Evolutionary conservation across 2,113 vertebrate species (phyloP).

Genomic region (Mugil cephalus): DNA sequence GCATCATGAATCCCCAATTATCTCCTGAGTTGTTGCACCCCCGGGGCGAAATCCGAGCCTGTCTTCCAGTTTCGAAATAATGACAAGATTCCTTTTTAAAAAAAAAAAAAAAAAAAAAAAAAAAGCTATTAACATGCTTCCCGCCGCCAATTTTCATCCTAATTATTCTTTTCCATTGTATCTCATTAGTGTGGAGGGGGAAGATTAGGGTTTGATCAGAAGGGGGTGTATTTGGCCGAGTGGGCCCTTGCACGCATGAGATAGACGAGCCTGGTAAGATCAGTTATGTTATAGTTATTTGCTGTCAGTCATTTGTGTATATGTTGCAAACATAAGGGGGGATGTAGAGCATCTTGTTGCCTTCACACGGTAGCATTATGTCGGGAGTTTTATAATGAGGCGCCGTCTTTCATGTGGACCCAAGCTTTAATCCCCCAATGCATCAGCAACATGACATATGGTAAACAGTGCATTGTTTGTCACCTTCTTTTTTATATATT

Average conservation of each 20-base stretch:
- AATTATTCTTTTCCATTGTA: slow-evolving; percentile 45
- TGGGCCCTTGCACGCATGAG: slow-evolving; percentile 1
- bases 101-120: too few relatives aligned
- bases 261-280: neutral
- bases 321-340: neutral
- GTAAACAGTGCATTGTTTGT: slow-evolving; percentile 28
- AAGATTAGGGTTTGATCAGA: slow-evolving; percentile 55
- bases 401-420: slow-evolving; percentile 53
- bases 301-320: neutral
- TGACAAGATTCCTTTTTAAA: slow-evolving; percentile 41
- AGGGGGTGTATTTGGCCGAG: slow-evolving; percentile 10
- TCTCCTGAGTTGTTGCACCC: slow-evolving; percentile 53
- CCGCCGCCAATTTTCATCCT: slow-evolving; percentile 32
- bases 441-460: slow-evolving; percentile 21
- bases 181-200: slow-evolving; percentile 45
- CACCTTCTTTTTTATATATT: neutral
- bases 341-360: slow-evolving; percentile 39
- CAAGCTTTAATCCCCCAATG: slow-evolving; percentile 46
- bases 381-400: slow-evolving; percentile 57
- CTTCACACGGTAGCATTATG: slow-evolving; percentile 43
- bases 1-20: slow-evolving; percentile 71
- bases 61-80: slow-evolving; percentile 42
- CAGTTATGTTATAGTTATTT: neutral
- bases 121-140: slow-evolving; percentile 26
- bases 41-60: slow-evolving; percentile 5